Evolutionary conservation across 2,888 invertebrate species (phyloP).

Genomic region (Boloria euphrosyne): DNA sequence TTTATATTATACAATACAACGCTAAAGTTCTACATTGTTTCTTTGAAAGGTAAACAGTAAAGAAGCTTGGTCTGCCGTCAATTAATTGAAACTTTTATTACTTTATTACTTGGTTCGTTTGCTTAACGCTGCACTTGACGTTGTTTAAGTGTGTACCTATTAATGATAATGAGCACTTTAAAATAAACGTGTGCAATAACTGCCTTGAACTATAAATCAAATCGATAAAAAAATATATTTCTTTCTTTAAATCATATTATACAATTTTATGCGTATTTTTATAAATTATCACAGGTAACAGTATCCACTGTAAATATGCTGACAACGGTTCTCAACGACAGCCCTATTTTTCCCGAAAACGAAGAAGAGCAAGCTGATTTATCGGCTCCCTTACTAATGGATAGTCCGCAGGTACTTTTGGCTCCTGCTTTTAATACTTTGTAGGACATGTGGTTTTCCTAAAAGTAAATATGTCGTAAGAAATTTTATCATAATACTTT

Average conservation of each 20-base stretch:
- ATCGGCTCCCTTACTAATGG: conserved; percentile 89
- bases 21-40: conserved; percentile 19
- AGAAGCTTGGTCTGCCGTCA: neutral
- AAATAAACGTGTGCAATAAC: neutral
- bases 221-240: neutral
- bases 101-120: conserved; percentile 12
- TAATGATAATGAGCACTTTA: conserved; percentile 4
- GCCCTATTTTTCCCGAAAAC: conserved; percentile 92
- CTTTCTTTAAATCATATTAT: neutral
- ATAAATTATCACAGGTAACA: conserved; percentile 80
- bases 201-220: neutral
- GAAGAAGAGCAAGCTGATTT: conserved; percentile 86
- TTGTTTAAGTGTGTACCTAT: conserved; percentile 7
- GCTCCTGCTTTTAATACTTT: neutral
- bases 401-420: conserved; percentile 86
- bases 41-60: conserved; percentile 8
- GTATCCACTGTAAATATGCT: conserved; percentile 96
- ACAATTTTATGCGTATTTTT: neutral
- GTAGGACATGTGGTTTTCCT: too few species aligned
- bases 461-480: too few species aligned
- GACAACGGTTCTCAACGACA: conserved; percentile 92
- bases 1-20: conserved; percentile 10
- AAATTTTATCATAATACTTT: too few species aligned
- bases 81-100: conserved; percentile 17
- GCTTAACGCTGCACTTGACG: conserved; percentile 4